Evolutionary conservation across 2,888 invertebrate species (phyloP), one percentile per base, ranked within the genome.

Genomic region (Tyria jacobaeae): DNA sequence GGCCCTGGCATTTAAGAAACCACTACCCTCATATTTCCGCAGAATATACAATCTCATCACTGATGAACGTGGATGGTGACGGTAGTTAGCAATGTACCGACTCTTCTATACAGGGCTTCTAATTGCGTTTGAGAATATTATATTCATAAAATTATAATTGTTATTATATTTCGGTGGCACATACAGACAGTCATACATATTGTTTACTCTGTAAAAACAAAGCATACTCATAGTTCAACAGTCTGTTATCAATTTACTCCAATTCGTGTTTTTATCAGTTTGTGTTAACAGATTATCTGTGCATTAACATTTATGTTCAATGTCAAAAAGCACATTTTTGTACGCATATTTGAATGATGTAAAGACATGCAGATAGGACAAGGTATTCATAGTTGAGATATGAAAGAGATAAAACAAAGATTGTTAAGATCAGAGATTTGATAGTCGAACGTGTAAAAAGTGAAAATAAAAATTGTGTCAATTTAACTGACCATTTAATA

Each of bases 251-350:
- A 71, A 5, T 74, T 75, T 80, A 79, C 77, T 80, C 80, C 75
- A 81, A 75, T 80, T 79, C 60, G 65, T 67, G 53, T 74, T 74
- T 77, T 78, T 78, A 80, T 79, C 80, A 57, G 56, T 39, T 27
- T 58, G 51, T 24, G 25, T 55, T 59, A 61, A 50, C 54, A 62
- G 79, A 80, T 81, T 71, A 79, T 71, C 71, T 60, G 60, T 69
- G 61, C 62, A 59, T 64, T 73, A 55, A 57, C 47, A 59, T 74
- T 66, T 31, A 58, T 56, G 58, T 68, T 73, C 76, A 81, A 81
- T 81, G 81, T 81, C 80, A 76, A 75, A 80, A 76, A 78, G 76
- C 73, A 79, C 71, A 71, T 75, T 79, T 78, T 67, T 66, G 69
- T 65, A 34, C 51, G 60, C 63, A 62, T 70, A 41, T 17, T 41